Base-by-base conservation (phyloP, 1,140 invertebrate genomes). In the Trichonephila inaurata region DNA sequence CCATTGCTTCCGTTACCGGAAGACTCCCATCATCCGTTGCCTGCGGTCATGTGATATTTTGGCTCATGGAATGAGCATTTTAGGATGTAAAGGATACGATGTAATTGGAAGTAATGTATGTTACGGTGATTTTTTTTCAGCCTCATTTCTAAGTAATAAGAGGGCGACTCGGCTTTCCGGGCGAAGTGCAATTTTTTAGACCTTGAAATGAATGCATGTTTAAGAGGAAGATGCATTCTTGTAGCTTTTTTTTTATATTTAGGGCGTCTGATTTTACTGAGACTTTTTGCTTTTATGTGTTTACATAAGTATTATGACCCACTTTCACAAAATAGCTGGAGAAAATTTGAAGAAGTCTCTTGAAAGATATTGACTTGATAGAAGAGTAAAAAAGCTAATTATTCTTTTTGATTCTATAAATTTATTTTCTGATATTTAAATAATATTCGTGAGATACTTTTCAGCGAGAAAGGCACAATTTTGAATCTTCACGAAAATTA, bases 1-100 rank as follows among this genome's bases (percentile, higher is more conserved):
- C 24, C 69, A 91, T 91, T 82, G 90, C 90, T 40, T 62, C 90
- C 77, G 61, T 8, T 72, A 83, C 90, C 90, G 82, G 90, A 91
- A 91, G 60, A 61, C 51, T 64, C 64, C 66, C 24, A 85, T 83
- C 77, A 81, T 91, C 62, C n/a, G 28, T 72, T 60, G 72, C 72
- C 90, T 33, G 28, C 69, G 58, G 77, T 44, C 24, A 40, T 61
- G 90, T 61, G 69, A 90, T 66, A 91, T 91, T 91, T 91, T 91
- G 90, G 62, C 16, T 83, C 58, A 58, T 60, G 72, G 77, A 83
- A 85, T 82, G 28, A 64, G 85, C 85, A 60, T 51, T 83, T 83
- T n/a, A 83, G 82, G 82, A 62, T 87, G 85, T 87, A 85, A 51
- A 58, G n/a, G 85, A 87, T 87, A 58, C 44, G 58, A 40, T 87